Base-by-base conservation (phyloP, 1,140 invertebrate genomes). In the Leptonema lineaticorne region DNA sequence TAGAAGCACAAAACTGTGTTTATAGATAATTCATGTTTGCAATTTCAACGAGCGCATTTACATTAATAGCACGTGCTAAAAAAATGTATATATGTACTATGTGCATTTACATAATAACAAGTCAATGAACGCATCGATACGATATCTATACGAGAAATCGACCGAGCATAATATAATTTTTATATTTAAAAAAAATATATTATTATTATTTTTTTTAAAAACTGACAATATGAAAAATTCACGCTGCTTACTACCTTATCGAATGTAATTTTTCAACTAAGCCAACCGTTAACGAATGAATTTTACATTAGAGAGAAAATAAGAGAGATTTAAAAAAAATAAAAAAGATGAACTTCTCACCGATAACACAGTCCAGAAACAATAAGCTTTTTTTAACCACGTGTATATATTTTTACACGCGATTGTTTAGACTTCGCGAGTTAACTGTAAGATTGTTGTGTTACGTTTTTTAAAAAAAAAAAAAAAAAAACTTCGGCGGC, bases 101-200 rank as follows among this genome's bases (percentile, higher is more conserved):
- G 4, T 53, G 50, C n/a, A n/a, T n/a, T n/a, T n/a, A n/a, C n/a
- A n/a, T n/a, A n/a, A n/a, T 53, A 53, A 53, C 22, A 22, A 53
- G 50, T 53, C 50, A 53, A 53, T 53, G 50, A 53, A 53, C 46
- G 46, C 46, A 48, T 24, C 50, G 50, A 53, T 26, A 53, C 50
- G 16, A 41, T 41, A 41, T 41, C 37, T 41, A 14, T 41, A 41
- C 37, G 1, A 16, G 2, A 16, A 41, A 41, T 41, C 37, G 37
- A 9, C 37, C 50, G 50, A 8, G 16, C 22, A 46, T 3, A 22
- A 4, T 50, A 50, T 22, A 6, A 33, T 11, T 33, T 33, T 33
- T 33, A 33, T 33, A 33, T 11, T 6, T 33, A 6, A 33, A 5
- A 33, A 6, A 33, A 5, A 33, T 33, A 33, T 11, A 41, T 16